A percentile compares a stretch with the other conserved stretches of the same genome.
phyloP scores from a whole-genome alignment of 2,888 invertebrate genomes.

The Nomada ruficornis region DNA sequence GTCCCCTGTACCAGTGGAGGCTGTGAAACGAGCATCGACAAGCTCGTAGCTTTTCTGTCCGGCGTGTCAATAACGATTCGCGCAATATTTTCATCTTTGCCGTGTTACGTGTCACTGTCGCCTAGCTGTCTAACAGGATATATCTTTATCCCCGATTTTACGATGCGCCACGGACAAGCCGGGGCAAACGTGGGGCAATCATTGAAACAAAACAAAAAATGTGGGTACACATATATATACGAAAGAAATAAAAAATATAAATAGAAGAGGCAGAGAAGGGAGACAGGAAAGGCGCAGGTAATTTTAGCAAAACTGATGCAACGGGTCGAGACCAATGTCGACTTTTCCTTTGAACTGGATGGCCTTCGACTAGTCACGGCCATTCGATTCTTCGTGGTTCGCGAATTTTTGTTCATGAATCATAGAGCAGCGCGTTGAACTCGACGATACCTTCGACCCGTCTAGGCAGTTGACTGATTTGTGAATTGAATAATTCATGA shows the following conservation, averaged over 20 bases:
- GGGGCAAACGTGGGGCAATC: conserved; percentile 47
- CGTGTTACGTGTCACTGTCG: conserved; percentile 46
- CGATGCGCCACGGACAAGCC: conserved; percentile 30
- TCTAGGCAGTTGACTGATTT: conserved; percentile 59
- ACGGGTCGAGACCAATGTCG: conserved; percentile 51
- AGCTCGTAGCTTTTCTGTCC: not conserved
- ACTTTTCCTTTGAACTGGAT: conserved; percentile 29
- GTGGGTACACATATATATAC: no score
- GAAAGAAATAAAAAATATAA: not conserved
- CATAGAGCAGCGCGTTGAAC: conserved; percentile 24
- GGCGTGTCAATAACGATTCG: conserved; percentile 39
- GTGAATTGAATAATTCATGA: conserved; percentile 73
- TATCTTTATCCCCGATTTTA: conserved; percentile 56
- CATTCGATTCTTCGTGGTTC: not conserved
- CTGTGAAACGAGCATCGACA: not conserved
- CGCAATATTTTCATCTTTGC: conserved; percentile 59
- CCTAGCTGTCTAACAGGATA: conserved; percentile 43
- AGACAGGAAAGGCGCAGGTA: conserved; percentile 37
- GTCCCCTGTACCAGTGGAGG: conserved; percentile 19
- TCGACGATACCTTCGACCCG: conserved; percentile 39
- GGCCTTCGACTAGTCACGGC: conserved; percentile 42
- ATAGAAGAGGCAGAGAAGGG: conserved; percentile 9
- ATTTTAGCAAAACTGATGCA: conserved; percentile 56
- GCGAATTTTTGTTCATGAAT: not conserved
- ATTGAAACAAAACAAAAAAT: conserved; percentile 28